phyloP scores from a whole-genome alignment of 2,113 vertebrate species.

The Gallinago undulata region DNA sequence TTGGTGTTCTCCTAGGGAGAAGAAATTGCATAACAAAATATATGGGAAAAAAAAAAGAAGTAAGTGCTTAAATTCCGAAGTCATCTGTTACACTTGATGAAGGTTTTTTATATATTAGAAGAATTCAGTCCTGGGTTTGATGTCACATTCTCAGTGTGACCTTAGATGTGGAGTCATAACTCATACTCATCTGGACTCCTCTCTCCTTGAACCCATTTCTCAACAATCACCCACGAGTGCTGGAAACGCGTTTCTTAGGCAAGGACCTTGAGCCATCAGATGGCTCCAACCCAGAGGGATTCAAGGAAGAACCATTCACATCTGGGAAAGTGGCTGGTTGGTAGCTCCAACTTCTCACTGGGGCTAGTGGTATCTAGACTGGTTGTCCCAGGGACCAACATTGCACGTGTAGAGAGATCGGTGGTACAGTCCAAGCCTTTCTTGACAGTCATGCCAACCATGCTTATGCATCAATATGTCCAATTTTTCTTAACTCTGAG shows the following conservation, averaged over 20 bases:
- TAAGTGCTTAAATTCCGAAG: conserved; percentile 10
- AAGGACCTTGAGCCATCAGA: not conserved
- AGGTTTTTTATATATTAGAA: not conserved
- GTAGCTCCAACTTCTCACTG: not conserved
- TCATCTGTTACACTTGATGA: not conserved
- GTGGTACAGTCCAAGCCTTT: not conserved
- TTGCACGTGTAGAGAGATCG: too few relatives aligned
- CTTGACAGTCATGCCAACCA: not conserved
- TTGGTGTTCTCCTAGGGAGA: not conserved
- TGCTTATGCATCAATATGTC: fast-evolving
- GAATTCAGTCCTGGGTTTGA: not conserved
- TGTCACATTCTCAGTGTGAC: not conserved
- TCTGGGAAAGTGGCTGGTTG: not conserved
- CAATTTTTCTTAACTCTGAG: not conserved
- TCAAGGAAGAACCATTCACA: not conserved
- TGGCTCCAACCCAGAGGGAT: not conserved
- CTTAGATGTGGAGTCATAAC: not conserved
- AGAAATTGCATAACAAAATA: not conserved
- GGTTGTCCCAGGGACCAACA: not conserved
- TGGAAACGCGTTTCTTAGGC: not conserved
- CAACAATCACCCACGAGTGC: not conserved
- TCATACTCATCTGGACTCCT: not conserved
- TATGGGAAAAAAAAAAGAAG: not conserved
- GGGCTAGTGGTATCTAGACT: not conserved
- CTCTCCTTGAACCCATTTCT: fast-evolving